Evolutionary conservation across 2,797 vertebrate species (phyloP).

Genomic region (Rhabdomys pumilio): DNA sequence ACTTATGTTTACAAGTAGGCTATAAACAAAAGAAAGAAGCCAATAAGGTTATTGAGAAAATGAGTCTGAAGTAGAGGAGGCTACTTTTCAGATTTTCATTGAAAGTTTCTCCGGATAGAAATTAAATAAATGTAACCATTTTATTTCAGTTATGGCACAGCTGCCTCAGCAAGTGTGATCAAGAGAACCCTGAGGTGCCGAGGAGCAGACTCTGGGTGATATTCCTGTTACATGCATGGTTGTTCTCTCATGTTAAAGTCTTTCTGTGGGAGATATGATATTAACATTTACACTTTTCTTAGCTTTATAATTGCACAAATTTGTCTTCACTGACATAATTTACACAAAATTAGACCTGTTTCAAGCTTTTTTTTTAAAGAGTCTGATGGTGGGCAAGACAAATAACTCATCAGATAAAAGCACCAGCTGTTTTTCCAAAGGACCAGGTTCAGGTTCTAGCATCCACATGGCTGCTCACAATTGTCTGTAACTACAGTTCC

Average conservation of each 20-base stretch:
- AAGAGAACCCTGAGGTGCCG: background rate
- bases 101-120: background rate
- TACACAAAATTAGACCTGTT: background rate
- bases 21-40: background rate
- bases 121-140: background rate
- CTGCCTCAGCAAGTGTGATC: background rate
- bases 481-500: background rate
- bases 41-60: background rate
- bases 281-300: conserved; percentile 22
- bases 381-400: background rate
- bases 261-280: background rate
- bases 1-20: background rate
- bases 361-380: conserved; percentile 10
- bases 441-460: background rate
- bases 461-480: background rate
- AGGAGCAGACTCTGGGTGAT: background rate
- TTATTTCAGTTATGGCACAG: conserved; percentile 7
- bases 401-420: background rate
- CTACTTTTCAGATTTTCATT: conserved; percentile 30
- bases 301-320: conserved; percentile 10
- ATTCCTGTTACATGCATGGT: no score
- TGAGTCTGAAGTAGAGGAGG: background rate
- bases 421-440: background rate
- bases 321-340: background rate
- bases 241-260: background rate